Evolutionary conservation across 2,797 vertebrate species (phyloP), one percentile per base, ranked within the genome.

Genomic region (Rhyacichthys aspro): DNA sequence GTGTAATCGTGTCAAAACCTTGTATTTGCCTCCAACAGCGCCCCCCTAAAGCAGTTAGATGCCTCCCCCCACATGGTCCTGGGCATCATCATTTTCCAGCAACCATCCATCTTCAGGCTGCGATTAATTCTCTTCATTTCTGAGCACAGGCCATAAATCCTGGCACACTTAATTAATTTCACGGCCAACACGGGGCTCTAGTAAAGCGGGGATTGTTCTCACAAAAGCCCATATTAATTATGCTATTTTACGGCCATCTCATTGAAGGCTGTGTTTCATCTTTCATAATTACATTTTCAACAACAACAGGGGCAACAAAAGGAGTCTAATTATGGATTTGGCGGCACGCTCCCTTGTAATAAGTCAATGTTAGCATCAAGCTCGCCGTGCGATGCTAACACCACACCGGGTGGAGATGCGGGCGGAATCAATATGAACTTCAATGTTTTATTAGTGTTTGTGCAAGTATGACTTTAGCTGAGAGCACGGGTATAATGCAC

Each of bases 81-180:
- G 93, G 93, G 95, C 93, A 94, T 97, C 95, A 96, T 98, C 96
- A 95, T 94, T 93, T 95, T 95, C 92, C 87, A 91, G 94, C 94
- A 93, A 94, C 95, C 96, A 99, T 98, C 95, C 95, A 96, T 98
- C 96, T 98, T 97, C 94, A 83, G 92, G 90, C 94, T 90, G 85
- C 93, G 94, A 96, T 97, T 98, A 96, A 97, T 98, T 97, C 95
- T 94, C 93, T 94, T 95, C 90, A 92, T 96, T 94, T 96, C 93
- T 94, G 92, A 93, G 95, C 90, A 91, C 95, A 93, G 93, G 93
- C 94, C 95, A 98, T 99, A 98, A 99, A 99, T 98, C 96, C 95
- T 96, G 94, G 95, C 95, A 94, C 96, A 98, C 95, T 98, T 99
- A 98, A 99, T 99, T 98, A 98, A 99, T 98, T 98, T 98, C 95